Percentiles rank a stretch among this genome's conserved stretches.
These are phyloP conservation scores for Lates japonicus DNA, from an alignment of 2,797 vertebrate genomes.

Conservation along the genomic window DNA sequence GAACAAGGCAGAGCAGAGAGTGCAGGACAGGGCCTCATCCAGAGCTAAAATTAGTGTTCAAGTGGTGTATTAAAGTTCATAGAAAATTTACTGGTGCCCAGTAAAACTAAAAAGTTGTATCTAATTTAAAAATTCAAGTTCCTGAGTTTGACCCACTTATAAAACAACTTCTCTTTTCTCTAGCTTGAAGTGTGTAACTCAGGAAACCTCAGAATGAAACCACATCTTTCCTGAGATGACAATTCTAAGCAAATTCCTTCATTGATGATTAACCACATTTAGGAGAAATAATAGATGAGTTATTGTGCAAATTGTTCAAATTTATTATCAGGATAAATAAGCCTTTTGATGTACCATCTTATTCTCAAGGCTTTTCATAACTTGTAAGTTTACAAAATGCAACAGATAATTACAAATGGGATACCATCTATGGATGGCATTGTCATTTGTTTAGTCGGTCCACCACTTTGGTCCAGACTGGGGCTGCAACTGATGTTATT, in stretches of 20 bases:
- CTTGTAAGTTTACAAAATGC: not conserved
- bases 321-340: not conserved
- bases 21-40: slow-evolving; percentile 32
- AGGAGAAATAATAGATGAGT: not conserved
- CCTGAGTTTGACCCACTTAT: slow-evolving; percentile 7
- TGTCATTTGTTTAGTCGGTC: not conserved
- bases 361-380: not conserved
- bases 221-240: not conserved
- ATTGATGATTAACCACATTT: not conserved
- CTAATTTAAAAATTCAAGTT: slow-evolving; percentile 20
- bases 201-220: not conserved
- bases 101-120: slow-evolving; percentile 14
- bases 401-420: not conserved
- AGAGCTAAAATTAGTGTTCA: slow-evolving; percentile 54
- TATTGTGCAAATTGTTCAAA: not conserved
- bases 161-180: not conserved
- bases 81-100: slow-evolving; percentile 12
- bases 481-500: not conserved
- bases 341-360: no score
- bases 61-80: slow-evolving; percentile 20
- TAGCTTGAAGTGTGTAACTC: not conserved
- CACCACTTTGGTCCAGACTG: not conserved
- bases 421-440: not conserved
- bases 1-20: slow-evolving; percentile 41
- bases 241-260: not conserved